These are phyloP conservation scores for Drosophila nebulosa DNA, from an alignment of 1,140 invertebrate genomes.

Conservation along the genomic window DNA sequence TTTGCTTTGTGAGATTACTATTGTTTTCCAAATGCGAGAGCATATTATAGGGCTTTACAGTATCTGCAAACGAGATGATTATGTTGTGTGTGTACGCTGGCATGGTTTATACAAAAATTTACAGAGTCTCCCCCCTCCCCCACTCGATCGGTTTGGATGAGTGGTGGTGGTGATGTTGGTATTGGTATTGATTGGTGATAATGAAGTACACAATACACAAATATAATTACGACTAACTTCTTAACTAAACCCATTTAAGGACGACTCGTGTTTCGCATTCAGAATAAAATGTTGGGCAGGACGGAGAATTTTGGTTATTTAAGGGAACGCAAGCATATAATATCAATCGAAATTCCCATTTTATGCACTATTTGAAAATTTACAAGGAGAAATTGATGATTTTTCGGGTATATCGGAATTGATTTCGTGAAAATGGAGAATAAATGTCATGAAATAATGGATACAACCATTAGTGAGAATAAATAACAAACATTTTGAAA, in stretches of 20 bases:
- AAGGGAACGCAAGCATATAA: no score
- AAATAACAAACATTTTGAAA: background rate
- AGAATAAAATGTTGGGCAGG: no score
- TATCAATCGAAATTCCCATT: background rate
- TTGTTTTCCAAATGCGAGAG: constrained; percentile 81
- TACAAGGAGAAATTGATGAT: background rate
- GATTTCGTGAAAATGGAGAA: no score
- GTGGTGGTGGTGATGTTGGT: background rate
- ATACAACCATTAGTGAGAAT: background rate
- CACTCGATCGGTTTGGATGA: background rate
- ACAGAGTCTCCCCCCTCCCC: background rate
- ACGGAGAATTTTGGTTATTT: no score
- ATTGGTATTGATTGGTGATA: background rate
- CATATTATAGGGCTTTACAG: constrained; percentile 80
- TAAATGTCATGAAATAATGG: background rate
- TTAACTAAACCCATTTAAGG: no score
- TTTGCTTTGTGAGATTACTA: constrained; percentile 80
- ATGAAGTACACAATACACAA: background rate
- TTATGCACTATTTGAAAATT: background rate
- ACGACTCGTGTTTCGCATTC: background rate
- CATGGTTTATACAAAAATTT: constrained; percentile 8
- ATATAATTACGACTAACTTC: background rate
- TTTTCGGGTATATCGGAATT: background rate
- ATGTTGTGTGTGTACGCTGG: constrained; percentile 40
- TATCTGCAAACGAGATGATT: constrained; percentile 79